Evolutionary conservation across 2,797 vertebrate genomes (phyloP), one percentile per base, ranked within the genome.

Genomic region (Cynodonichthys magdalenae): DNA sequence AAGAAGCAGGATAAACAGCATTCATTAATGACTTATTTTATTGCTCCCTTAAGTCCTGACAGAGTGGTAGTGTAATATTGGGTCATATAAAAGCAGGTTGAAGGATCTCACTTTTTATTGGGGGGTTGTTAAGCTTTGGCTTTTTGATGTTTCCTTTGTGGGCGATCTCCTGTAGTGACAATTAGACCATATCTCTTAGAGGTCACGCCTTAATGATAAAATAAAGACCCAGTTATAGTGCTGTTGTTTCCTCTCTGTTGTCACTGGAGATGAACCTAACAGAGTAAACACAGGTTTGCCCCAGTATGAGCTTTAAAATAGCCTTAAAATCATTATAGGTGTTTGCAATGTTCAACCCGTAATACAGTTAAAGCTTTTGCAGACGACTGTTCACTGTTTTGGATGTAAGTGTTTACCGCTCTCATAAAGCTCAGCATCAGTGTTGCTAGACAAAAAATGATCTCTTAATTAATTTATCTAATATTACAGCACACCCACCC

Each of bases 91-190:
- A 85, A 74, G 60, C 58, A 69, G 69, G 63, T 77, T 83, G 79
- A 79, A 58, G 76, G 66, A 79, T 76, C 55, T 53, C 63, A 66
- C 76, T 39, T 15, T 90, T 89, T 87, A 88, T 86, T 74, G 72
- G 77, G 48, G 47, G 69, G 72, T 27, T 70, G 79, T 92, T 92
- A 89, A 89, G 85, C 87, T 84, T 61, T 90, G 84, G 61, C 82
- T 83, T 76, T 53, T 71, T 64, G 60, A 78, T 82, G 75, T 46
- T 66, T 85, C 66, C 74, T 70, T 63, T 74, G 57, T 49, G 56
- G 41, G 7, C 56, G 55, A 47, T 70, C 58, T 68, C 63, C 71
- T 62, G 29, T 27, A 53, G 27, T 15, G 28, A 44, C 42, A 17
- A 36, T 53, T 47, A 53, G 14, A 5, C 3, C 9, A 17, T 63